Conservation (phyloP, 1,140 invertebrate genomes). For the Heterodera schachtii region DNA sequence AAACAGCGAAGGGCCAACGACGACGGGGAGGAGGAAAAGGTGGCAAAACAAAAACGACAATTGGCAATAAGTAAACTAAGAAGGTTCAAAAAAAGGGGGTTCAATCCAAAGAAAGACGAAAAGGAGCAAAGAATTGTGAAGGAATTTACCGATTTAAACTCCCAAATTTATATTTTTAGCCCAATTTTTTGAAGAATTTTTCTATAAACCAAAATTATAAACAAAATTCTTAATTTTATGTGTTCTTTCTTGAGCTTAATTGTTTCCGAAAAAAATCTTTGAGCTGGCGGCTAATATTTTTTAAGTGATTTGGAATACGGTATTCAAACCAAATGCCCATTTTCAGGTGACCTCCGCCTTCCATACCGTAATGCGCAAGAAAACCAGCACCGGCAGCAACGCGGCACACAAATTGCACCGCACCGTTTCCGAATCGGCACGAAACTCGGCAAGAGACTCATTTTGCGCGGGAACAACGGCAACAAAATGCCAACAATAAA, state of each 20-base stretch:
- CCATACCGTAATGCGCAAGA: slow-evolving; percentile 25
- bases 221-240: too few species aligned
- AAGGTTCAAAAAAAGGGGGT: not conserved
- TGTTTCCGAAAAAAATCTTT: too few species aligned
- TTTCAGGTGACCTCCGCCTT: slow-evolving; percentile 15
- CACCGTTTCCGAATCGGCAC: not conserved
- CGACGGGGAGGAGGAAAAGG: not conserved
- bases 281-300: too few species aligned
- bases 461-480: not conserved
- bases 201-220: too few species aligned
- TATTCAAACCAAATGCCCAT: not conserved
- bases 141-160: too few species aligned
- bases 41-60: not conserved
- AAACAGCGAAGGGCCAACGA: not conserved
- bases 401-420: not conserved
- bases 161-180: too few species aligned
- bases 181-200: too few species aligned
- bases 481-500: not conserved
- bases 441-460: not conserved
- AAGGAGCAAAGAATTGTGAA: too few species aligned
- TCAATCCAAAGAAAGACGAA: not conserved
- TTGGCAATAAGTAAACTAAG: not conserved
- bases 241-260: too few species aligned
- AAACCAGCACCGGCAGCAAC: slow-evolving; percentile 4
- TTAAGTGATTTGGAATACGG: not conserved